phyloP scores from a whole-genome alignment of 2,888 invertebrate genomes.

The Prenolepis imparis region DNA sequence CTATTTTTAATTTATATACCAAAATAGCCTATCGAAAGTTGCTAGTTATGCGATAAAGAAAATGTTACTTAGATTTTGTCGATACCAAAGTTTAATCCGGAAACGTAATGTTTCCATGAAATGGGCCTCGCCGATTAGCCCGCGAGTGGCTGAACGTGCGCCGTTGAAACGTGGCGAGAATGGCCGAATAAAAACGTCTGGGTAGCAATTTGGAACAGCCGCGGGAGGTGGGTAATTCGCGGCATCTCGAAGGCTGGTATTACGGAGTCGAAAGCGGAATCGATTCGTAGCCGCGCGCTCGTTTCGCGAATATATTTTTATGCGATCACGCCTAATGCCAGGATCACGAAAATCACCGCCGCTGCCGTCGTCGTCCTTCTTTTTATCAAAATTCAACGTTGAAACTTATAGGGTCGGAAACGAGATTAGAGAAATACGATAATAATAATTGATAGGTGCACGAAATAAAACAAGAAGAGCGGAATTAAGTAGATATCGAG shows the following conservation, averaged over 20 bases:
- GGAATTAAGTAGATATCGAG: neutral
- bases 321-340: constrained; percentile 47
- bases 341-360: constrained; percentile 64
- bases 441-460: neutral
- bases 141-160: constrained; percentile 58
- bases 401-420: neutral
- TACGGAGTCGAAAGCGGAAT: constrained; percentile 43
- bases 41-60: neutral
- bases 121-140: constrained; percentile 78
- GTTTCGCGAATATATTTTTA: constrained; percentile 65
- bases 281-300: constrained; percentile 38
- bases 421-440: neutral
- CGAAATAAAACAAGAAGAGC: neutral
- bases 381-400: constrained; percentile 34
- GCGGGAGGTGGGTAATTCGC: constrained; percentile 60
- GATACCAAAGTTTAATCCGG: constrained; percentile 77
- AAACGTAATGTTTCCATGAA: constrained; percentile 71
- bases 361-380: neutral
- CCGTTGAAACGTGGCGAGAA: constrained; percentile 57
- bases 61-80: constrained; percentile 11
- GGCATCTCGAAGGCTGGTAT: constrained; percentile 34
- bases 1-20: neutral
- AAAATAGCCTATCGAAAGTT: neutral
- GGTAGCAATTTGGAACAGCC: constrained; percentile 72
- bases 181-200: constrained; percentile 73